phyloP scores from a whole-genome alignment of 2,113 vertebrate genomes.

The Melospiza melodia region DNA sequence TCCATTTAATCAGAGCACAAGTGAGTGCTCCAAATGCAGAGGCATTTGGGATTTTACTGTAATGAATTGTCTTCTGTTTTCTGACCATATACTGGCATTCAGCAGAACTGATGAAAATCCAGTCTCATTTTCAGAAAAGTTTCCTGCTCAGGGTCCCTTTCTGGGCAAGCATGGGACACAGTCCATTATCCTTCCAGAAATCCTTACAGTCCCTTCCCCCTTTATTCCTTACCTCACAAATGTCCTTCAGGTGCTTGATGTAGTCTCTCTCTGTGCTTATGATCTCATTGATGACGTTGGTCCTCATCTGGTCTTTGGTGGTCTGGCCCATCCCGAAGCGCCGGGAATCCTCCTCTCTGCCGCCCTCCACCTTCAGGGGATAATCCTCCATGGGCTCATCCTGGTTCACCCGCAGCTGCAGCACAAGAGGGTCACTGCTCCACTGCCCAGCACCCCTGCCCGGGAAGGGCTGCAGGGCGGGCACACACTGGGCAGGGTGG shows the following conservation, averaged over 20 bases:
- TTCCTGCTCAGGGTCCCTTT: background rate
- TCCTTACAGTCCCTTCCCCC: background rate
- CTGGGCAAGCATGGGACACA: background rate
- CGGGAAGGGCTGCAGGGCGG: background rate
- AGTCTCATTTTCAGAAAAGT: background rate
- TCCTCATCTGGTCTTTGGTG: conserved; percentile 94
- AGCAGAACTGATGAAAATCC: background rate
- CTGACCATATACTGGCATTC: background rate
- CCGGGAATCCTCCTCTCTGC: conserved; percentile 68
- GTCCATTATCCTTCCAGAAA: background rate
- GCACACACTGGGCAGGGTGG: background rate
- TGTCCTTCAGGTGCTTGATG: conserved; percentile 97
- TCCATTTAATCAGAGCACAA: conserved; percentile 4
- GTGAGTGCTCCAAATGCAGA: background rate
- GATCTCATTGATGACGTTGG: conserved; percentile 96
- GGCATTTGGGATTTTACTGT: background rate
- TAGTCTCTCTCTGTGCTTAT: conserved; percentile 96
- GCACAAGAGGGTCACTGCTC: background rate
- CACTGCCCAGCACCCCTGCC: background rate
- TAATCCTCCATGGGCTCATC: conserved; percentile 91
- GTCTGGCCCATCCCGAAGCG: conserved; percentile 82
- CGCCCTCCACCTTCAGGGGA: conserved; percentile 75
- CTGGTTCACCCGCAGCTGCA: conserved; percentile 95
- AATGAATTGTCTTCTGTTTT: background rate
- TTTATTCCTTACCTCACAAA: conserved; percentile 86